Base-by-base conservation (phyloP, 1,140 invertebrate species). In the Oscheius sp. region DNA sequence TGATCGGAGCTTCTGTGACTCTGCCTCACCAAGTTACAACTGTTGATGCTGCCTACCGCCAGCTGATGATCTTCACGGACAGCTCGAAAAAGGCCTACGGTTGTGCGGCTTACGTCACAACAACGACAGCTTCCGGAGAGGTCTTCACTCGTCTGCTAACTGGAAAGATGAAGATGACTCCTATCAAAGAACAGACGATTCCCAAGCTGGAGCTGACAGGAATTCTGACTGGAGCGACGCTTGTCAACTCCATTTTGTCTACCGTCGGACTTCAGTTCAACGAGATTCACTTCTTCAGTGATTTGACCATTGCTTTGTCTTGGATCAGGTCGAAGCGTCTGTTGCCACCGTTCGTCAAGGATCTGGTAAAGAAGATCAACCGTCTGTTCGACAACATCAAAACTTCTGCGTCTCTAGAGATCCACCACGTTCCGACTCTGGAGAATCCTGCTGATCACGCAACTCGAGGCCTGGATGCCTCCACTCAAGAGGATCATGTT, bases 391-490 rank as follows among this genome's bases (percentile, higher is more conserved):
- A n/a, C 31, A 10, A 28, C 20, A 59, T 58, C 13, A 49, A 55
- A 42, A 3, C 4, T 46, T 7, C 13, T 34, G 1, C 0, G 18
- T 10, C 35, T 59, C 26, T 52, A 38, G 1, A n/a, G 18, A 13
- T 59, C 1, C 28, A 52, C n/a, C 49, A 67, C 32, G 65, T 67
- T 10, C 28, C 28, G 3, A 67, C 45, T n/a, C 20, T 38, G 2
- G 4, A 38, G 3, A 68, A 68, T 59, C 67, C 52, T 13, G 67
- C 67, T 4, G 67, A 68, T 20, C 32, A 38, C 13, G 52, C 32
- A 3, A 55, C 67, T 20, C 7, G 67, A 15, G 67, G 67, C 2
- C 45, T 15, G 13, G 32, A 55, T n/a, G n/a, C 20, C 23, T 68
- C 32, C 32, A 45, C 29, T 42, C 35, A 31, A 13, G 32, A 31